Conservation (phyloP, 1,140 invertebrate genomes). For the Drosophila jambulina region DNA sequence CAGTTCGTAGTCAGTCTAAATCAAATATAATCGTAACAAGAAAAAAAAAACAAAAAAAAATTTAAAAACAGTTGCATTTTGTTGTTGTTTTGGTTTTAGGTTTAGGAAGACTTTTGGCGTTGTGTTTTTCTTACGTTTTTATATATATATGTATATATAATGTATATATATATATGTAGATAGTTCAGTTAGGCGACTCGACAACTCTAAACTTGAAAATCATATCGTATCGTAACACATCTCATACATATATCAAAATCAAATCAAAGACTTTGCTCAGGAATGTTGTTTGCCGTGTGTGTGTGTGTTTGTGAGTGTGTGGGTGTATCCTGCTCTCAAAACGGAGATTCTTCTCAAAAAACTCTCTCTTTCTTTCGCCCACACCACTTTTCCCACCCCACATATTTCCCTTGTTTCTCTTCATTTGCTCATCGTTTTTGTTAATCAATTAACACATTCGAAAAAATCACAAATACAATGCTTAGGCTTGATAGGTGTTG, state of each 20-base stretch:
- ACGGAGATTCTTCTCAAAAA: conserved; percentile 46
- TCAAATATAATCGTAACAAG: conserved; percentile 62
- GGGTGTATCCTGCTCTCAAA: conserved; percentile 32
- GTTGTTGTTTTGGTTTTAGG: conserved; percentile 53
- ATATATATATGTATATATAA: conserved; percentile 53
- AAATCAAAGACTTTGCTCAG: conserved; percentile 72
- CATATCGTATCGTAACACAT: conserved; percentile 41
- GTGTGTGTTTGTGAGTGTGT: conserved; percentile 12
- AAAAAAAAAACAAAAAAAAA: conserved; percentile 25
- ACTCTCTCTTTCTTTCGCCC: neutral
- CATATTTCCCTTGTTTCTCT: conserved; percentile 26
- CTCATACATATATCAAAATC: conserved; percentile 62
- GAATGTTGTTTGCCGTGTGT: conserved; percentile 66
- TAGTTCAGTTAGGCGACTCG: conserved; percentile 46
- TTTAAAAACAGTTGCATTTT: conserved; percentile 35
- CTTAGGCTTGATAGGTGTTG: conserved; percentile 52
- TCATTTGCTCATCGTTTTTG: conserved; percentile 30
- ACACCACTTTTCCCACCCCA: conserved; percentile 17
- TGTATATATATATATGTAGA: conserved; percentile 37
- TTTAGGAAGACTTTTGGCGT: conserved; percentile 83
- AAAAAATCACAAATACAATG: conserved; percentile 79
- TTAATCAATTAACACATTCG: conserved; percentile 51
- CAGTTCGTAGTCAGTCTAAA: conserved; percentile 71
- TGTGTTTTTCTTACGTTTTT: conserved; percentile 72
- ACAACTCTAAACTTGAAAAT: conserved; percentile 41